Base-by-base conservation (phyloP, 1,140 invertebrate species). In the Orussus abietinus region DNA sequence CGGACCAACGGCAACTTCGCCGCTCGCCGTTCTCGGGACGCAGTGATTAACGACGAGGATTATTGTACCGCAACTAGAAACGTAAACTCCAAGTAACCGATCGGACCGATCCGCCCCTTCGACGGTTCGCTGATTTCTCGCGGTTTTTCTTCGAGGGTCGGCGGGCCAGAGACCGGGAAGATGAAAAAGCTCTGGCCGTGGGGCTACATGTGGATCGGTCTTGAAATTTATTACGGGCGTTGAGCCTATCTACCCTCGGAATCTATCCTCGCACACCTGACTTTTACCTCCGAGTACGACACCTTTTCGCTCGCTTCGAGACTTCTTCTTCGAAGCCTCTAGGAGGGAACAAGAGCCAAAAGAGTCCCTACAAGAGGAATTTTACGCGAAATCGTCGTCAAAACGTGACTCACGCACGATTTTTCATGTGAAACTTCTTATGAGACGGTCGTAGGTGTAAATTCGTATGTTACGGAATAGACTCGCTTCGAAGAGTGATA, bases 191-290 rank as follows among this genome's bases (percentile, higher is more conserved):
- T n/a, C 4, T 22, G 33, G 9, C 15, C 10, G 19, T n/a, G 30
- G n/a, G 25, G 3, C 4, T 11, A 1, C 38, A 49, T 47, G 35
- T 42, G 46, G 36, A 40, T 30, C 31, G 47, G 11, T 15, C 20
- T 22, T 42, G 30, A 45, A 42, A 53, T 43, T 42, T 38, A 53
- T 49, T 28, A 47, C 40, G 39, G 42, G 40, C 46, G 40, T 20
- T 25, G 45, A 31, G 45, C 30, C 5, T 40, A 41, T 47, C 36
- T 20, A n/a, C 33, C 26, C 26, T 33, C 32, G 41, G 38, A 30
- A 40, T 45, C 47, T 40, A 49, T 45, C 42, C 49, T 33, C 22
- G 22, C 38, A 44, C 49, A 39, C 39, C 49, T 43, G 45, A 44
- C 32, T 48, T 44, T 44, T 44, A 28, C 48, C 21, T 5, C 11